Base-by-base conservation (phyloP, 2,888 invertebrate genomes). In the Dryomyza anilis region DNA sequence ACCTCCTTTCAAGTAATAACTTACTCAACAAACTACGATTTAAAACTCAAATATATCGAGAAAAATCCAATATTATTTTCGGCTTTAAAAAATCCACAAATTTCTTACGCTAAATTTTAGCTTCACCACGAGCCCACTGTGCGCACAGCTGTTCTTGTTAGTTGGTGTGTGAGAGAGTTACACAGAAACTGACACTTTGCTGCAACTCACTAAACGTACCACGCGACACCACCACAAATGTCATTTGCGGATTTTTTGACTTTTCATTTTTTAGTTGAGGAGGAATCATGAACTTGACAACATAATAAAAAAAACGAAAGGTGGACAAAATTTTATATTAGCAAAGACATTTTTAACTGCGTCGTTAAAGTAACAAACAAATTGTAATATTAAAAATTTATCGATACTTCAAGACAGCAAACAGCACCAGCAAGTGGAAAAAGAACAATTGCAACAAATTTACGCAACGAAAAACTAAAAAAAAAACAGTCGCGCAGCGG, bases 321-420 rank as follows among this genome's bases (percentile, higher is more conserved):
- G 61, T 58, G 48, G 64, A 64, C 64, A 66, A 66, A 36, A 66
- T 57, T 68, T 63, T 68, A 69, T 65, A 65, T 57, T 65, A 55
- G 29, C 25, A 46, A 48, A 62, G 16, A 59, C 36, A 53, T 19
- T 61, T 29, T 27, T 52, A n/a, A 65, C 56, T 67, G 59, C 67
- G 71, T 69, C 61, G 67, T 70, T 66, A 70, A 65, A 66, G 65
- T 46, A 36, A 61, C 45, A 57, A 57, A 67, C 58, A 62, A 63
- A 65, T 64, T 66, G 63, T 67, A 60, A 67, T 67, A 55, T 56
- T 29, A 63, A 48, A 45, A 0, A 59, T 1, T 50, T 50, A 19
- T 45, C 45, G 16, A 58, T 19, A 3, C 29, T n/a, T 29, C 10
- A n/a, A n/a, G n/a, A n/a, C n/a, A n/a, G n/a, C n/a, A n/a, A n/a